Base-by-base conservation (phyloP, 1,140 invertebrate genomes). In the Anagrus nilaparvatae region DNA sequence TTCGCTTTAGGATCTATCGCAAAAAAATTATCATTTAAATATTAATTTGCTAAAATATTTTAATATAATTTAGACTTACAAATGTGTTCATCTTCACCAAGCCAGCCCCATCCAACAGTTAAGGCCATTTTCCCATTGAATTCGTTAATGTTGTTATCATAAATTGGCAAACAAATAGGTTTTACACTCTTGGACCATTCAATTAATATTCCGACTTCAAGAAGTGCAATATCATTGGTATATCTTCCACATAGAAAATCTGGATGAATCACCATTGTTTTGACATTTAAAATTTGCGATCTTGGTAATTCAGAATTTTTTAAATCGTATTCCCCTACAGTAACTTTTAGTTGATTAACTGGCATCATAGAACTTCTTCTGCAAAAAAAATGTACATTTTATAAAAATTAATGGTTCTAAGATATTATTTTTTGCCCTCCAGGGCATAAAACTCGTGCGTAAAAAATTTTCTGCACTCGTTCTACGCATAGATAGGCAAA, bases 91-190 rank as follows among this genome's bases (percentile, higher is more conserved):
- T 80, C 71, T 61, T 89, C 84, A 43, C 82, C 70, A 3, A 83
- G 79, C 76, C 83, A 86, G 0, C 87, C 86, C 85, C 86, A 89
- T 16, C 87, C 87, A 27, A 83, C 81, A 0, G 82, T 81, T 0
- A 75, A 75, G 0, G 80, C 84, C 5, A 67, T 52, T 19, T 67
- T 59, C 14, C 75, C 76, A 44, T 69, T 66, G 50, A 73, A 76
- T 41, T 67, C 53, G 18, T 52, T 69, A 34, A 71, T 70, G 10
- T 50, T 60, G 45, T 55, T 63, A 25, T 43, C 67, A 35, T 59
- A 67, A 49, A 49, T 46, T 12, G 82, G 81, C 17, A 91, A 63
- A 64, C 87, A 91, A 9, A 80, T 81, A 8, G 86, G 86, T 54
- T 74, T 66, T 14, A 84, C 73, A 37, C 69, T 71, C 17, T 74